Percentiles rank a stretch among this genome's conserved stretches.
Conservation (phyloP, 1,140 invertebrate genomes). For the Vanessa atalanta region DNA sequence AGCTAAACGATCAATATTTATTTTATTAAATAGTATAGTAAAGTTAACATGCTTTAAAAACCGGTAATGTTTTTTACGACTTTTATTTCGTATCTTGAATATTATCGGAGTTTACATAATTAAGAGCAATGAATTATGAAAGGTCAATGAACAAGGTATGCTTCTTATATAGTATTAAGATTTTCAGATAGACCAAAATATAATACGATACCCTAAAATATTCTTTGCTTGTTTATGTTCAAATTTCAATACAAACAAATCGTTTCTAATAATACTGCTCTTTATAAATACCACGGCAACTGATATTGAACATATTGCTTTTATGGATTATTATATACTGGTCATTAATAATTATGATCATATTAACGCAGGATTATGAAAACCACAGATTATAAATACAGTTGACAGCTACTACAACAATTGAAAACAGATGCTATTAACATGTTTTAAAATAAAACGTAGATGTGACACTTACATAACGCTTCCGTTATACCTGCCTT, state of each 20-base stretch:
- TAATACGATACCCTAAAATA: no score
- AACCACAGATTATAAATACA: slow-evolving; percentile 1
- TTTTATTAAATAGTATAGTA: not conserved
- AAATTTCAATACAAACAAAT: not conserved
- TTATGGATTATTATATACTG: no score
- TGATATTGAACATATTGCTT: slow-evolving; percentile 3
- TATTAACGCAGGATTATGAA: not conserved
- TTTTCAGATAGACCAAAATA: no score
- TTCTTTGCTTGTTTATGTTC: no score
- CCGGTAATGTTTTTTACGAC: not conserved
- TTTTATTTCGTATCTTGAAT: not conserved
- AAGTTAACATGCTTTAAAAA: not conserved
- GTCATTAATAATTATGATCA: no score
- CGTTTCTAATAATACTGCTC: not conserved
- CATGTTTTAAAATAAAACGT: no score
- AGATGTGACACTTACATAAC: no score
- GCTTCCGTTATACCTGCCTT: no score
- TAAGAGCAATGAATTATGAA: not conserved
- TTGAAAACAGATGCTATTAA: no score
- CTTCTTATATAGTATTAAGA: not conserved
- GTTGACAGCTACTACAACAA: not conserved
- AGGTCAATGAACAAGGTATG: not conserved
- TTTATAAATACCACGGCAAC: not conserved
- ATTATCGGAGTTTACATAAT: slow-evolving; percentile 1
- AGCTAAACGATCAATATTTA: no score